Conservation (phyloP, 2,113 vertebrate species). For the Cercopithecus mona region DNA sequence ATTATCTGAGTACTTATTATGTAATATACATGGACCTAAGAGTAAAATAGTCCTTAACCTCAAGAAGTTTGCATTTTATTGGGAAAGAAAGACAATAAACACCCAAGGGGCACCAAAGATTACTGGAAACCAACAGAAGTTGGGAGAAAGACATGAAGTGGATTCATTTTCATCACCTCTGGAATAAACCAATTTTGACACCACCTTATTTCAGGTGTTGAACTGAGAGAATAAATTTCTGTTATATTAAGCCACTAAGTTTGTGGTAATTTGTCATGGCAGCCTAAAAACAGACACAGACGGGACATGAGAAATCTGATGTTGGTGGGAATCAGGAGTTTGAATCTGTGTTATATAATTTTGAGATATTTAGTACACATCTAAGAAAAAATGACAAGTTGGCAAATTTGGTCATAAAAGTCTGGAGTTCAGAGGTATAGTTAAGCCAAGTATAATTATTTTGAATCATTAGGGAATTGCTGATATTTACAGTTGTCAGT, state of each 20-base stretch:
- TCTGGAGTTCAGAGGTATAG: not conserved
- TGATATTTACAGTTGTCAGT: not conserved
- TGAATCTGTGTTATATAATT: not conserved
- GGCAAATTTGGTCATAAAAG: not conserved
- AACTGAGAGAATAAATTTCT: not conserved
- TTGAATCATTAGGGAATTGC: not conserved
- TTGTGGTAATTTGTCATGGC: not conserved
- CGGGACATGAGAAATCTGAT: not conserved
- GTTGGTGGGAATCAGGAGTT: not conserved
- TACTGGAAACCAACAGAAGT: not conserved
- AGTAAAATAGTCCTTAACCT: not conserved
- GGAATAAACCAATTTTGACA: not conserved
- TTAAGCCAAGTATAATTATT: not conserved
- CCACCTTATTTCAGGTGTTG: not conserved
- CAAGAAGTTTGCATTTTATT: not conserved
- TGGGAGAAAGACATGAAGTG: not conserved
- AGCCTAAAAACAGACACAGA: not conserved
- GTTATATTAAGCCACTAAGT: not conserved
- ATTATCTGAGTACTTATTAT: not conserved
- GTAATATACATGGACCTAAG: not conserved
- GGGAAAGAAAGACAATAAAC: not conserved
- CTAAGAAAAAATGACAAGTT: not conserved
- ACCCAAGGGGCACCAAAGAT: not conserved
- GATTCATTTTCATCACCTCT: not conserved
- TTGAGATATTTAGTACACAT: not conserved